Conservation (phyloP, 92 coral and sea anemone species). For the Palythoa heliodiscus region DNA sequence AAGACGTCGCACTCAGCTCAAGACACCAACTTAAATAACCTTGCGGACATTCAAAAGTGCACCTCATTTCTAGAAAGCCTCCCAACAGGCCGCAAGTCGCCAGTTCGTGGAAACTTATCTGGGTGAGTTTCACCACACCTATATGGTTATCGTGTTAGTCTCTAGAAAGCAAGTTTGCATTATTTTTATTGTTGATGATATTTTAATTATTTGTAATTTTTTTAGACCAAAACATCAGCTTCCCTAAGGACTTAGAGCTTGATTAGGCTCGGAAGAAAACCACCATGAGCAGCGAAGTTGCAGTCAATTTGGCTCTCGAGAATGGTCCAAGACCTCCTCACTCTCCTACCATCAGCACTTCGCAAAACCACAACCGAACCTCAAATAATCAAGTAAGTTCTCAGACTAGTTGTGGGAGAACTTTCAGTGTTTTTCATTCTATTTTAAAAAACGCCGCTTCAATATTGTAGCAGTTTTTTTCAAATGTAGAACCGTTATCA, state of each 20-base stretch:
- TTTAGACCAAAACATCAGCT: slow-evolving; percentile 24
- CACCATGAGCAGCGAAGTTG: slow-evolving; percentile 47
- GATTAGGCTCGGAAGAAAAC: slow-evolving; percentile 4
- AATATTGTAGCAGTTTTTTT: slow-evolving; percentile 1
- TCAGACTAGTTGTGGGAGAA: slow-evolving; percentile 3
- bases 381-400: slow-evolving; percentile 44
- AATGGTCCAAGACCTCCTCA: slow-evolving; percentile 42
- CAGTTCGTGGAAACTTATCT: not conserved
- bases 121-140: slow-evolving; percentile 28
- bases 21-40: not conserved
- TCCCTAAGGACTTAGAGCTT: slow-evolving; percentile 33
- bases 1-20: slow-evolving; percentile 27
- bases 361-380: slow-evolving; percentile 27
- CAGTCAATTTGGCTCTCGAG: slow-evolving; percentile 23
- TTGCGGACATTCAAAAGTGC: slow-evolving; percentile 25
- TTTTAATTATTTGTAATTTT: not conserved
- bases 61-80: slow-evolving; percentile 34
- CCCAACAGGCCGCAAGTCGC: slow-evolving; percentile 7
- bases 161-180: not conserved
- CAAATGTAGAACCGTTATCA: slow-evolving; percentile 5
- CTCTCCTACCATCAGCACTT: slow-evolving; percentile 39
- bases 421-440: slow-evolving; percentile 12
- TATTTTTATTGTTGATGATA: slow-evolving; percentile 1
- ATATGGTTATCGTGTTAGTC: not conserved
- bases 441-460: slow-evolving; percentile 28